These are phyloP conservation scores for Tetragnatha montana DNA, from an alignment of 2,888 invertebrate genomes.

Conservation along the genomic window DNA sequence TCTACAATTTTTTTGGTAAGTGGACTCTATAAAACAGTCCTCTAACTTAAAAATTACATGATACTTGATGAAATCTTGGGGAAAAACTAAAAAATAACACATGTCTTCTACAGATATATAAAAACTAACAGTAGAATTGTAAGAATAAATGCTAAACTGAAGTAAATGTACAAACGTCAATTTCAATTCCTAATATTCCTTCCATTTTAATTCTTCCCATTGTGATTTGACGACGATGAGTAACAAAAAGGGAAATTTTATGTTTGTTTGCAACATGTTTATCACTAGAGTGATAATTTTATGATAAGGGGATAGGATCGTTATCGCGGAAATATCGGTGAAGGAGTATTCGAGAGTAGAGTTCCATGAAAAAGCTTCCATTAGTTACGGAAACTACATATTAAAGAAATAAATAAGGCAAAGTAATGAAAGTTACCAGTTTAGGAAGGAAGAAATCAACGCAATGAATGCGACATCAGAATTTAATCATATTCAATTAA, in stretches of 20 bases:
- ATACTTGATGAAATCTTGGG: too few relatives aligned
- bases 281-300: constrained; percentile 30
- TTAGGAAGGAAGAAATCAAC: too few relatives aligned
- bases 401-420: too few relatives aligned
- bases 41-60: neutral
- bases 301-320: neutral
- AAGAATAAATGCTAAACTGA: too few relatives aligned
- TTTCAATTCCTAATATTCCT: constrained; percentile 6
- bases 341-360: constrained; percentile 1
- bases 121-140: too few relatives aligned
- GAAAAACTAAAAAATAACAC: too few relatives aligned
- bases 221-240: neutral
- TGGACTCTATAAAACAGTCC: neutral
- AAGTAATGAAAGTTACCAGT: too few relatives aligned
- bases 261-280: constrained; percentile 15
- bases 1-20: neutral
- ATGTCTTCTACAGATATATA: too few relatives aligned
- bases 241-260: constrained; percentile 1
- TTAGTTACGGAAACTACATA: too few relatives aligned
- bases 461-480: neutral
- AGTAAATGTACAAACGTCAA: constrained; percentile 17
- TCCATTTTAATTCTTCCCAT: constrained; percentile 14
- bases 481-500: neutral
- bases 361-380: neutral
- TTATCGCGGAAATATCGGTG: constrained; percentile 15